These are phyloP conservation scores for Basileuterus tristriatus DNA, from an alignment of 2,797 vertebrate genomes.

Conservation along the genomic window DNA sequence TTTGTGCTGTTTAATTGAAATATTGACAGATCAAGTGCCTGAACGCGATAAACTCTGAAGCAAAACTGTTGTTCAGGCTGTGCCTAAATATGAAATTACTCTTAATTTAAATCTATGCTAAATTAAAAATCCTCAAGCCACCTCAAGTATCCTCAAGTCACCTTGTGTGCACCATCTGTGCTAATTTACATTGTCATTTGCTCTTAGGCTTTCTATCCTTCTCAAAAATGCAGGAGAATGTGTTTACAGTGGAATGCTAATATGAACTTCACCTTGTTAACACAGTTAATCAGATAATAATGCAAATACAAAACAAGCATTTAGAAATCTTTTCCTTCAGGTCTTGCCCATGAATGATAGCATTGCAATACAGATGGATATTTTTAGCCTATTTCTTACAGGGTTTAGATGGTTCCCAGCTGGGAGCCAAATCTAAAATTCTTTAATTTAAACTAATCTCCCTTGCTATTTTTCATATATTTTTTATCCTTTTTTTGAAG, in stretches of 20 bases:
- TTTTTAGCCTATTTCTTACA: not conserved
- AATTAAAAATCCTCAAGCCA: not conserved
- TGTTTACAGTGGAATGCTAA: not conserved
- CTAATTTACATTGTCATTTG: not conserved
- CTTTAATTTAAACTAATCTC: not conserved
- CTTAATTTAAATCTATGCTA: not conserved
- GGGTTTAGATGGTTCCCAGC: not conserved
- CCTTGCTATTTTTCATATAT: not conserved
- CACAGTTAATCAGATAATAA: not conserved
- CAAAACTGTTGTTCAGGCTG: not conserved
- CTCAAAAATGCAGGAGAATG: not conserved
- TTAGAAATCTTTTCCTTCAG: not conserved
- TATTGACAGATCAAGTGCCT: not conserved
- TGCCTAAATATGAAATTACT: not conserved
- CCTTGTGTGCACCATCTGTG: not conserved
- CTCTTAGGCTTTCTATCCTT: not conserved
- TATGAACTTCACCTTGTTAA: not conserved
- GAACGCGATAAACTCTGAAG: not conserved
- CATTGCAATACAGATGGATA: not conserved
- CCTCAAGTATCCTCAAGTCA: not conserved
- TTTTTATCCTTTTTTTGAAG: not conserved
- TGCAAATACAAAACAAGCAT: not conserved
- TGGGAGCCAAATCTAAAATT: not conserved
- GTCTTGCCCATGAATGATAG: not conserved
- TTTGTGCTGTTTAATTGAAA: not conserved